These are phyloP conservation scores for Rhizoglyphus robini DNA, from an alignment of 1,140 invertebrate species.

Conservation along the genomic window DNA sequence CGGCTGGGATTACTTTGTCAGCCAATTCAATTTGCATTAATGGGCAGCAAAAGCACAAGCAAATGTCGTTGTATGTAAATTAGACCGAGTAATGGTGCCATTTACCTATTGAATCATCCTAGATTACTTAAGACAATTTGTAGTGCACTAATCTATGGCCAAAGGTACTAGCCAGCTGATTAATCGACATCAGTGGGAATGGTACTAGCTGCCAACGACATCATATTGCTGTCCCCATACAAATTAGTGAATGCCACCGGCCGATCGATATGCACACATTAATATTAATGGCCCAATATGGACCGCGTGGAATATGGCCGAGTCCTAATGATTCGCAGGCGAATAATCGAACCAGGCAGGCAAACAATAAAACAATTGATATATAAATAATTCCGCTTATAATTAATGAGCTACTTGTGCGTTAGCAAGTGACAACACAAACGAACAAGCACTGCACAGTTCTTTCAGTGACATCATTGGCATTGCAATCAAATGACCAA, in stretches of 20 bases:
- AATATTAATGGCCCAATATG: neutral
- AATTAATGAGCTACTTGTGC: constrained; percentile 3
- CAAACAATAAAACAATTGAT: constrained; percentile 10
- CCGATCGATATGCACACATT: neutral
- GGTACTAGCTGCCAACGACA: no score
- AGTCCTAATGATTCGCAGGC: neutral
- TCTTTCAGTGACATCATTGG: neutral
- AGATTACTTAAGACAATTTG: no score
- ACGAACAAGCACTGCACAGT: neutral
- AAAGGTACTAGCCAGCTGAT: no score
- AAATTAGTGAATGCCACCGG: no score
- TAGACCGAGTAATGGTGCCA: no score
- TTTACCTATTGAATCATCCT: no score
- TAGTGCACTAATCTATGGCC: no score
- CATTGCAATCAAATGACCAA: no score
- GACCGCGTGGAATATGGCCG: neutral
- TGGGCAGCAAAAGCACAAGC: neutral
- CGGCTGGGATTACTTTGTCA: neutral
- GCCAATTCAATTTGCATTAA: constrained; percentile 14
- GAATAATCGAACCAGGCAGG: neutral
- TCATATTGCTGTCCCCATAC: no score
- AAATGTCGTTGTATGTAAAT: neutral
- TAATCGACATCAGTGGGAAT: no score
- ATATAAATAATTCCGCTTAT: constrained; percentile 6
- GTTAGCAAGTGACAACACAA: neutral